A percentile compares a stretch with the other conserved stretches of the same genome.
Evolutionary conservation across 1,140 invertebrate species (phyloP).

Genomic region (Rhynchophorus ferrugineus): DNA sequence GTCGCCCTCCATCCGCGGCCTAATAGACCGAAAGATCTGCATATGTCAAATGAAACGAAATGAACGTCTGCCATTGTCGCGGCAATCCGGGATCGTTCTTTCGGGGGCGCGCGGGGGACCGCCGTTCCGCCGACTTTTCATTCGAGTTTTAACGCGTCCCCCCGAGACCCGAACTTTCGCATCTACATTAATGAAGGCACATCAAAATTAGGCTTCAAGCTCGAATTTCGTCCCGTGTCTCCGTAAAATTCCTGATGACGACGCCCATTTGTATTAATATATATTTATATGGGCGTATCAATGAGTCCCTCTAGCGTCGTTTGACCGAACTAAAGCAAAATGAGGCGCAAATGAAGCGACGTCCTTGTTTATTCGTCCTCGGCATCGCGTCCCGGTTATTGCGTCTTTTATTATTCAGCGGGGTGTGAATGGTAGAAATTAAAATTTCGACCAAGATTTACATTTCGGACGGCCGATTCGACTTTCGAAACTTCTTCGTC

Average conservation of each 20-base stretch:
- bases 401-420: conserved; percentile 22
- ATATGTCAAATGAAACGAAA: too few species aligned
- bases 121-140: conserved; percentile 12
- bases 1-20: too few species aligned
- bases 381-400: conserved; percentile 19
- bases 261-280: conserved; percentile 26
- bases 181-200: conserved; percentile 24
- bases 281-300: conserved; percentile 28
- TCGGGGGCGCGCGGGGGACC: too few species aligned
- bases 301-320: conserved; percentile 25
- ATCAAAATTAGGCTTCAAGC: conserved; percentile 23
- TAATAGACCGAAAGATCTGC: too few species aligned
- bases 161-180: conserved; percentile 21
- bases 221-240: too few species aligned
- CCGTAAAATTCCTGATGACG: conserved; percentile 23
- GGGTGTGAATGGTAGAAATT: conserved; percentile 14
- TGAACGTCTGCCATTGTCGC: too few species aligned
- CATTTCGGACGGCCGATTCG: too few species aligned
- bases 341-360: conserved; percentile 22
- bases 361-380: conserved; percentile 22
- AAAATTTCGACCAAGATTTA: conserved; percentile 14
- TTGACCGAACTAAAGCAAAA: conserved; percentile 20
- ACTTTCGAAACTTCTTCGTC: too few species aligned
- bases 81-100: too few species aligned
- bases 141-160: conserved; percentile 19